phyloP scores from a whole-genome alignment of 2,797 vertebrate species.

The Hydrolagus colliei region DNA sequence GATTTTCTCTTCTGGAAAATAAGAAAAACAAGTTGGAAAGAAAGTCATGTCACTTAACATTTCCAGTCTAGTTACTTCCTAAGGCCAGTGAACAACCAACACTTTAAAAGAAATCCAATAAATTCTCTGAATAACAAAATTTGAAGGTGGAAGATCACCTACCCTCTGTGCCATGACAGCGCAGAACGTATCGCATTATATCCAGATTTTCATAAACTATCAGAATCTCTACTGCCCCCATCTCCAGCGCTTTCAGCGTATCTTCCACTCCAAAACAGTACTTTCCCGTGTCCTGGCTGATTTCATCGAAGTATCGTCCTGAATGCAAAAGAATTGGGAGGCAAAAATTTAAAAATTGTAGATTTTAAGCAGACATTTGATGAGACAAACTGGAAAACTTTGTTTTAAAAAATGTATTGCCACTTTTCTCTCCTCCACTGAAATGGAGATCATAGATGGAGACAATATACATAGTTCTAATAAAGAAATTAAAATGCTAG shows the following conservation, averaged over 20 bases:
- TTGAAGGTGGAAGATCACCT: slow-evolving; percentile 27
- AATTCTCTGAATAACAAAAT: not conserved
- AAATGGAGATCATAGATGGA: no score
- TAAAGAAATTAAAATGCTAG: no score
- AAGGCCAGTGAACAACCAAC: no score
- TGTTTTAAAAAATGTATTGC: no score
- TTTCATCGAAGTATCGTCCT: slow-evolving; percentile 98
- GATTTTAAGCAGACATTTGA: no score
- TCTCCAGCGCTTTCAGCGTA: slow-evolving; percentile 95
- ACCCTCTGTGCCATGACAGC: slow-evolving; percentile 89
- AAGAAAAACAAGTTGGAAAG: not conserved
- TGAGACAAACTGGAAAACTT: no score
- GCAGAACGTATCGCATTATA: slow-evolving; percentile 96
- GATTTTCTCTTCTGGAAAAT: slow-evolving; percentile 81
- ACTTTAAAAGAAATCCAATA: no score
- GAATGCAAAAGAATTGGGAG: slow-evolving; percentile 23
- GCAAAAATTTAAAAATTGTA: no score
- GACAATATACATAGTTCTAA: no score
- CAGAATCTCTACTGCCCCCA: slow-evolving; percentile 98
- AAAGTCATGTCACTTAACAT: no score
- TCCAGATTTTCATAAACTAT: slow-evolving; percentile 98
- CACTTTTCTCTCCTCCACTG: no score
- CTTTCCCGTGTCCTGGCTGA: slow-evolving; percentile 97
- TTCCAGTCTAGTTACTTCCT: no score
- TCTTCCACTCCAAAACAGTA: slow-evolving; percentile 98